Percentiles rank a stretch among this genome's conserved stretches.
Evolutionary conservation across 1,140 invertebrate genomes (phyloP).

Genomic region (Argopecten irradians): DNA sequence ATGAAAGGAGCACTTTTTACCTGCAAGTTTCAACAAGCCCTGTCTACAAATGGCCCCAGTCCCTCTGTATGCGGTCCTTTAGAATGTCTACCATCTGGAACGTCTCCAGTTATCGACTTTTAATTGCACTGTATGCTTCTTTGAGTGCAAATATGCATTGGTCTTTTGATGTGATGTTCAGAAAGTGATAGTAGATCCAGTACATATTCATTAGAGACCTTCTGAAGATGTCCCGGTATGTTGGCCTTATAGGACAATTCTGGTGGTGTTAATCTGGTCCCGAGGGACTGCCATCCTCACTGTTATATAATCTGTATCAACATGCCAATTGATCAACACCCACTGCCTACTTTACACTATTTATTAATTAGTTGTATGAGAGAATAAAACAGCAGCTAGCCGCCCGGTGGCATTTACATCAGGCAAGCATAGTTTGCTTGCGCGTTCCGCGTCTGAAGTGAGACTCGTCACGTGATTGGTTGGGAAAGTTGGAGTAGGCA

Average conservation of each 20-base stretch:
- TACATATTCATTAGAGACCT: background rate
- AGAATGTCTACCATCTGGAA: background rate
- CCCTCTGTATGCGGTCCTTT: background rate
- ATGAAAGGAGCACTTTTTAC: too few species aligned
- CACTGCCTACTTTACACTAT: background rate
- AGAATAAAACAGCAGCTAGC: background rate
- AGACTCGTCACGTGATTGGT: constrained; percentile 4
- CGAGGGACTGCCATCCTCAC: background rate
- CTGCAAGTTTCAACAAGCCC: background rate
- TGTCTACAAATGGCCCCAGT: too few species aligned
- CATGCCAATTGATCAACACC: background rate
- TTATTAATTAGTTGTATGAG: background rate
- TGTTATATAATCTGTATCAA: background rate
- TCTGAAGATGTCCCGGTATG: background rate
- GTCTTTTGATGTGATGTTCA: background rate
- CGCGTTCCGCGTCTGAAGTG: background rate
- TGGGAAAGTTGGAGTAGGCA: constrained; percentile 14
- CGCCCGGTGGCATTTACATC: background rate
- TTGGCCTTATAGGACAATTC: background rate
- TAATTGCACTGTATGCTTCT: background rate
- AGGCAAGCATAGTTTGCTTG: background rate
- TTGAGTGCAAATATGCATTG: background rate
- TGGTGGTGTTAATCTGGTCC: background rate
- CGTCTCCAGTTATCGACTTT: background rate
- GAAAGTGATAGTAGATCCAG: background rate